Conservation (phyloP, 2,113 vertebrate genomes). For the western clawed frog (Xenopus tropicalis) region UCB_Xtro_10.0 CM004448.2:26165501-26166000, state of each 20-base stretch:
- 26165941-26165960: slow-evolving; percentile 9
- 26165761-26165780: slow-evolving; percentile 13
- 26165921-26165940: slow-evolving; percentile 17
- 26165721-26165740: no score
- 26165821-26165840: slow-evolving; percentile 9
- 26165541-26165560: no score
- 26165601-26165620: no score
- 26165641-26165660: no score
- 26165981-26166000: neutral
- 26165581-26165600: no score
- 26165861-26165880: slow-evolving; percentile 17
- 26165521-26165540: no score
- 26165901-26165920: slow-evolving; percentile 30
- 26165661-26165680: no score
- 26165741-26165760: neutral
- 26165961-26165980: slow-evolving; percentile 1
- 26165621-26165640: no score
- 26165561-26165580: no score
- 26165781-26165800: slow-evolving; percentile 25
- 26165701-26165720: no score
- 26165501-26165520: no score
- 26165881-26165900: slow-evolving; percentile 26
- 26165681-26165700: no score
- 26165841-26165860: slow-evolving; percentile 23
- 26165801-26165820: slow-evolving; percentile 4